A percentile compares a stretch with the other conserved stretches of the same genome.
These are phyloP conservation scores for Amiota communis DNA, from an alignment of 2,888 invertebrate genomes.

Conservation along the genomic window DNA sequence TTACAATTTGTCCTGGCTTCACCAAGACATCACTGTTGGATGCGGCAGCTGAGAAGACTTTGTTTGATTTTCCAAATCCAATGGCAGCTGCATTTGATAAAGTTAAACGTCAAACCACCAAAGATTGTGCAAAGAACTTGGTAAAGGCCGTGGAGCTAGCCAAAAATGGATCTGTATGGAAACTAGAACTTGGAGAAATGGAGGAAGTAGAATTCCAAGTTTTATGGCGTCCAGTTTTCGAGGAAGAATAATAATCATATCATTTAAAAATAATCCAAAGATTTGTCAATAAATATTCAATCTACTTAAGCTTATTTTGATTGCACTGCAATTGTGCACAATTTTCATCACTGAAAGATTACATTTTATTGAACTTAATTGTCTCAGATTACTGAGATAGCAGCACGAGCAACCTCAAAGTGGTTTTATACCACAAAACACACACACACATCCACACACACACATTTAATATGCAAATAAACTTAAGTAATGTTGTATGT, in stretches of 20 bases:
- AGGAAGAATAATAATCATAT: neutral
- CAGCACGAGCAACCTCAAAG: too few relatives aligned
- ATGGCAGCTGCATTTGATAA: slow-evolving; percentile 37
- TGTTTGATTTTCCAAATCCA: slow-evolving; percentile 49
- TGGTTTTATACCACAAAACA: too few relatives aligned
- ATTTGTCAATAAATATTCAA: too few relatives aligned
- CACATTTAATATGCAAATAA: too few relatives aligned
- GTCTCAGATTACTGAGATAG: too few relatives aligned
- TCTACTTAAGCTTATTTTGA: too few relatives aligned
- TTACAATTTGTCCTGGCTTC: slow-evolving; percentile 64
- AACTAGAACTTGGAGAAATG: slow-evolving; percentile 59
- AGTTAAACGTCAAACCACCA: slow-evolving; percentile 55
- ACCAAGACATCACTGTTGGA: slow-evolving; percentile 57
- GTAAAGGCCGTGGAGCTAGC: slow-evolving; percentile 58
- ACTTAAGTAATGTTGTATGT: too few relatives aligned
- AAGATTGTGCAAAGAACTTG: slow-evolving; percentile 61
- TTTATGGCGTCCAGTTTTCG: slow-evolving; percentile 54
- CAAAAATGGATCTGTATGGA: slow-evolving; percentile 63
- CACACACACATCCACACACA: too few relatives aligned
- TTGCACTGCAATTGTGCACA: too few relatives aligned
- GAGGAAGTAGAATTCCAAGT: slow-evolving; percentile 52
- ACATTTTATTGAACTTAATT: neutral
- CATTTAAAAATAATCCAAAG: too few relatives aligned
- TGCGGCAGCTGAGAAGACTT: slow-evolving; percentile 48
- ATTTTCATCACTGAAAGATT: neutral